Evolutionary conservation across 2,797 vertebrate genomes (phyloP), one percentile per base, ranked within the genome.

Genomic region (Hozukius guyotensis): DNA sequence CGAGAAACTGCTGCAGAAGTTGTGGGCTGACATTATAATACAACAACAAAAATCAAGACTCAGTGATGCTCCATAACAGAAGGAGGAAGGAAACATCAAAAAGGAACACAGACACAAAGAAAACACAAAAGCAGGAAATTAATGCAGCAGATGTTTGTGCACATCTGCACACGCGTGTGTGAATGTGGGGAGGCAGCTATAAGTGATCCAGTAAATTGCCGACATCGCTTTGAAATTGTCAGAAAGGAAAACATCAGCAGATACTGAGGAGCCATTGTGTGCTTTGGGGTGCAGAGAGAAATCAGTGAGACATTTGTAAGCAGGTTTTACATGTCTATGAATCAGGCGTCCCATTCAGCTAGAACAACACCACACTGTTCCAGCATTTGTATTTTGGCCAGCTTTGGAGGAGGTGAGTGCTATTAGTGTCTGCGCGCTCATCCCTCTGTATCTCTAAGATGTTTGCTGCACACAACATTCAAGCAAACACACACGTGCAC

Each of bases 351-450:
- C 76, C 83, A 88, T 83, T 91, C 46, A 74, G 68, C 67, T 61
- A 66, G 63, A 87, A 75, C 67, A 63, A 72, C 84, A 76, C 36
- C 8, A 63, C 49, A 75, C 70, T 69, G 86, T 77, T 85, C 56
- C 64, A 80, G 52, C 67, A 67, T 88, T 87, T 90, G 87, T 90
- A 81, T 89, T 87, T 90, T 76, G 89, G 81, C 82, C 89, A 92
- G 88, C 78, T 89, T 83, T 67, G 84, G 85, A 87, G 86, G 79
- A 89, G 90, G 82, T 89, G 87, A 90, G 87, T 66, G 75, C 83
- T 86, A 89, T 89, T 84, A 65, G 78, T 85, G 88, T 91, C 81
- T 87, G 72, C 52, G 32, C 57, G 69, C 88, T 88, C 84, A 86
- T 88, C 85, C 86, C 56, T 83, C 72, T 86, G 85, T 90, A 83